Conservation (phyloP, 1,140 invertebrate species). For the Bathynomus jamesi region DNA sequence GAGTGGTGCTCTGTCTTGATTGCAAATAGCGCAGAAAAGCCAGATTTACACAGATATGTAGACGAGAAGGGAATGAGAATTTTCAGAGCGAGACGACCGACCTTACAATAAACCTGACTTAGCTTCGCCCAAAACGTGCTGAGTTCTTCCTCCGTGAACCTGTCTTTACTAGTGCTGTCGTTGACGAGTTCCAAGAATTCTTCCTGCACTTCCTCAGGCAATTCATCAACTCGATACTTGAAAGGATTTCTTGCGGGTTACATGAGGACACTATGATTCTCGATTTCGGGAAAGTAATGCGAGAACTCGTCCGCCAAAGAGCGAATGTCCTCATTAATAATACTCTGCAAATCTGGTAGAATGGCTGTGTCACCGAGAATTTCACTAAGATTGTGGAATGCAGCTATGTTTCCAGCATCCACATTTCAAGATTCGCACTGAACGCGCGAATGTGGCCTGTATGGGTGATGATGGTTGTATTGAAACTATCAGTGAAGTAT, state of each 20-base stretch:
- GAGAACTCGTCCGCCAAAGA: no score
- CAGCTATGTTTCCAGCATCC: background rate
- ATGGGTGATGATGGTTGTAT: no score
- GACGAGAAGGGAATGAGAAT: background rate
- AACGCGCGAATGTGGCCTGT: no score
- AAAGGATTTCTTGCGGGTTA: background rate
- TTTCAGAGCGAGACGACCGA: background rate
- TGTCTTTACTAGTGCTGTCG: background rate
- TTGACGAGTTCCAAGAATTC: background rate
- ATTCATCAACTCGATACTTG: background rate
- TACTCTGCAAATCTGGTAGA: background rate
- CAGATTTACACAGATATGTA: background rate
- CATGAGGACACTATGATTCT: background rate
- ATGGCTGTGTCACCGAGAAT: background rate
- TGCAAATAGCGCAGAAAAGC: no score
- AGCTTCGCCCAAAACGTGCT: background rate
- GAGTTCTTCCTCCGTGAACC: background rate
- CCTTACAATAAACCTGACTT: background rate
- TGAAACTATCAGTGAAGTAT: no score
- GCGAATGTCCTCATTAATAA: background rate
- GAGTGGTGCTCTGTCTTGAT: no score
- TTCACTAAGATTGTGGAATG: background rate
- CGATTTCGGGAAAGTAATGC: background rate
- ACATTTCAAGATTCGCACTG: no score
- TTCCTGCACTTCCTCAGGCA: background rate